phyloP scores from a whole-genome alignment of 2,113 vertebrate species.

The Eurystomus gularis region DNA sequence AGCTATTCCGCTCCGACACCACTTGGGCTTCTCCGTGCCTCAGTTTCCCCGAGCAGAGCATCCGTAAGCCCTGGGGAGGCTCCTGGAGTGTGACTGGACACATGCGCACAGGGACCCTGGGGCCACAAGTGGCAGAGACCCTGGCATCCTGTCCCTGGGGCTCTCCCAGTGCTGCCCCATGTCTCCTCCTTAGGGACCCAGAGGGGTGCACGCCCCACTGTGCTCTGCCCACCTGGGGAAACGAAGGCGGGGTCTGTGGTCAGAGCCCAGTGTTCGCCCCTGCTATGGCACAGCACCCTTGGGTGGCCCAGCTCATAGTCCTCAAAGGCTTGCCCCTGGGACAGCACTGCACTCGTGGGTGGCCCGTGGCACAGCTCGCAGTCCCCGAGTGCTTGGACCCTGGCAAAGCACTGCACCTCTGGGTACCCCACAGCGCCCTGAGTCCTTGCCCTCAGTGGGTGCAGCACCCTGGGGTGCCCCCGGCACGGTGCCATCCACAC shows the following conservation, averaged over 20 bases:
- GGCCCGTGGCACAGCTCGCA: neutral
- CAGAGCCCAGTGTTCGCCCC: neutral
- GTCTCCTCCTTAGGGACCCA: neutral
- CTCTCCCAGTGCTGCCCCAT: neutral
- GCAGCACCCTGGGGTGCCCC: neutral
- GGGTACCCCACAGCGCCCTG: neutral
- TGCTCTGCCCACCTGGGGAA: neutral
- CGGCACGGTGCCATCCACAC: neutral
- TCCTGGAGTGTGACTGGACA: fast-evolving
- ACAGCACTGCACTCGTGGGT: neutral
- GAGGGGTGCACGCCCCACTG: neutral
- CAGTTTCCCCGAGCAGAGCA: neutral
- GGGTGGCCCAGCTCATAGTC: neutral
- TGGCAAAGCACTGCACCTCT: neutral
- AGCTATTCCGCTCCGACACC: neutral
- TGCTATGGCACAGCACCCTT: neutral
- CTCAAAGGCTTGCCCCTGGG: neutral
- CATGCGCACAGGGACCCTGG: fast-evolving
- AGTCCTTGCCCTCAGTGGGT: neutral
- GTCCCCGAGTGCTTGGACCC: neutral
- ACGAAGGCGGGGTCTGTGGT: neutral
- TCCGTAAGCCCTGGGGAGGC: neutral
- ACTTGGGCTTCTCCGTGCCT: neutral
- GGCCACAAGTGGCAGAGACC: neutral
- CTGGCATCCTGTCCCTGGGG: fast-evolving